A percentile compares a stretch with the other conserved stretches of the same genome.
Conservation (phyloP, 2,888 invertebrate species). For the Epirrhoe alternata region DNA sequence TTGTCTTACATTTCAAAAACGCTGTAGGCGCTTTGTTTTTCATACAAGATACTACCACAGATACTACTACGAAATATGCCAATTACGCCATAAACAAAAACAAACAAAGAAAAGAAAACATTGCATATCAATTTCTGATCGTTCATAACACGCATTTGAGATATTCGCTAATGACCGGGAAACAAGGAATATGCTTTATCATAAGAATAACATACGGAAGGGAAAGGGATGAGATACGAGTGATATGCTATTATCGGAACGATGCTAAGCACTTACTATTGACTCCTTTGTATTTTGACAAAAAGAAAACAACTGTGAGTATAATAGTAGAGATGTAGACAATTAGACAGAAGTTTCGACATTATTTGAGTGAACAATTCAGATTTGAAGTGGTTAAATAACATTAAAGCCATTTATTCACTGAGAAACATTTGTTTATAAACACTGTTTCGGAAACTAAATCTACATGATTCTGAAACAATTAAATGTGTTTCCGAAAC, state of each 20-base stretch:
- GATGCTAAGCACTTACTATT: constrained; percentile 12
- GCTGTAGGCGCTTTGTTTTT: too few relatives aligned
- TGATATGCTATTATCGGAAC: constrained; percentile 12
- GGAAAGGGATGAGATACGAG: constrained; percentile 8
- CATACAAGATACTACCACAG: too few relatives aligned
- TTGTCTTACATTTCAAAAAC: too few relatives aligned
- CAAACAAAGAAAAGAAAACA: constrained; percentile 5
- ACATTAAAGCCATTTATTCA: too few relatives aligned
- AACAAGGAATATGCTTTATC: constrained; percentile 12
- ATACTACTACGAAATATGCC: too few relatives aligned
- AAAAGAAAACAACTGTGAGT: neutral
- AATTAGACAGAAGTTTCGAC: neutral
- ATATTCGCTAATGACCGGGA: constrained; percentile 6
- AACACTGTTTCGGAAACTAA: too few relatives aligned
- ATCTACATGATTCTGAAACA: too few relatives aligned
- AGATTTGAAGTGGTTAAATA: too few relatives aligned
- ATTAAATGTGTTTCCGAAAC: too few relatives aligned
- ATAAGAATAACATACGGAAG: constrained; percentile 9
- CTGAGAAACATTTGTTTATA: too few relatives aligned
- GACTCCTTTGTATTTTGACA: constrained; percentile 5
- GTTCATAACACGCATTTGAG: neutral
- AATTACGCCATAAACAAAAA: neutral
- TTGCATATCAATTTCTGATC: neutral
- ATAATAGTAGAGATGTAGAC: too few relatives aligned
- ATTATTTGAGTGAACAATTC: neutral